Evolutionary conservation across 2,113 vertebrate genomes (phyloP).

Genomic region (Corythoichthys intestinalis): DNA sequence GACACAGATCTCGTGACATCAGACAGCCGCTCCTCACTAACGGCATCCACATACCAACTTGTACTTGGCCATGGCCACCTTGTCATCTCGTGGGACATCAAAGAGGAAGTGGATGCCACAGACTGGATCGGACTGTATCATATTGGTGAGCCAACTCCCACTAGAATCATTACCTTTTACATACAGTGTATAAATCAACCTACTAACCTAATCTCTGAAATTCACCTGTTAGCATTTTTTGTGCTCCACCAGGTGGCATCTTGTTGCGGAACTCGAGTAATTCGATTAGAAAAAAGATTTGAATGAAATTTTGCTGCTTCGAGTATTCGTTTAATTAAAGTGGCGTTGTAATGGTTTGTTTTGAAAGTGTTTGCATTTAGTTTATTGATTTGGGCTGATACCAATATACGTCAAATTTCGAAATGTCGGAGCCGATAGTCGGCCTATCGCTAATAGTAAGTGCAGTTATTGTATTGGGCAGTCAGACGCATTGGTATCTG

Average conservation of each 20-base stretch:
- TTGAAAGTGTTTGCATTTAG: too few relatives aligned
- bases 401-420: too few relatives aligned
- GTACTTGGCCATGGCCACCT: constrained; percentile 87
- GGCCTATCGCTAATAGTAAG: too few relatives aligned
- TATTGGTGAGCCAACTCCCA: constrained; percentile 82
- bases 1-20: constrained; percentile 95
- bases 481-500: too few relatives aligned
- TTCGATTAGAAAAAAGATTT: too few relatives aligned
- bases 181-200: neutral
- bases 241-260: neutral
- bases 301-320: too few relatives aligned
- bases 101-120: constrained; percentile 96
- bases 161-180: neutral
- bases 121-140: constrained; percentile 98
- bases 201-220: neutral
- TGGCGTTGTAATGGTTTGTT: too few relatives aligned
- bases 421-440: too few relatives aligned
- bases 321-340: too few relatives aligned
- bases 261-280: neutral
- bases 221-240: too few relatives aligned
- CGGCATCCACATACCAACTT: constrained; percentile 90
- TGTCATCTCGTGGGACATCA: constrained; percentile 99
- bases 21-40: constrained; percentile 92
- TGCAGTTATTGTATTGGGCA: too few relatives aligned
- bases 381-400: too few relatives aligned